phyloP scores from a whole-genome alignment of 1,140 invertebrate genomes.

The Campodea augens region DNA sequence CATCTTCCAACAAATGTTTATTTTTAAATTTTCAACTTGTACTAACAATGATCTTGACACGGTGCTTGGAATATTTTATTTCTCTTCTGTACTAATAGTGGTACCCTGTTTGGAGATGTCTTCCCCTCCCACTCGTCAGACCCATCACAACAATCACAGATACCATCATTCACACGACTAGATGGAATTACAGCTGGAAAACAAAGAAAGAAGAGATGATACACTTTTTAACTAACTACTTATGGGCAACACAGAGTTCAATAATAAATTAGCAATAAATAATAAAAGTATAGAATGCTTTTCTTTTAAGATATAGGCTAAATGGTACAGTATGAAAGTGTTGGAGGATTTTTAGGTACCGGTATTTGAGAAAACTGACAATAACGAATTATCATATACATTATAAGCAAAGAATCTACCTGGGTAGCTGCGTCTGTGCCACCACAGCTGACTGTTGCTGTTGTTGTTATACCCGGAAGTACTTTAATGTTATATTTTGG shows the following conservation, averaged over 20 bases:
- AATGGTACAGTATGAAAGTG: slow-evolving; percentile 5
- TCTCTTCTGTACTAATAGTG: no score
- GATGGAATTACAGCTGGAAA: slow-evolving; percentile 29
- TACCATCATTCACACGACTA: slow-evolving; percentile 72
- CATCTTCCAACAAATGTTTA: no score
- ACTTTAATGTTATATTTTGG: no score
- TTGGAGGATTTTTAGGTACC: slow-evolving; percentile 19
- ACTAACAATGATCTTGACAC: no score
- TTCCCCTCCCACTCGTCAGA: slow-evolving; percentile 44
- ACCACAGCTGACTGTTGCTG: no score
- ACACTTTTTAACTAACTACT: slow-evolving; percentile 4
- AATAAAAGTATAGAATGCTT: slow-evolving; percentile 1
- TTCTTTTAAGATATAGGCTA: slow-evolving; percentile 3
- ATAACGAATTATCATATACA: not conserved
- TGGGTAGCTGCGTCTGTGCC: no score
- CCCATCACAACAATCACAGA: slow-evolving; percentile 81
- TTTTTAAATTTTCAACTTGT: no score
- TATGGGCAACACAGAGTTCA: no score
- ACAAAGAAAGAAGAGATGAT: slow-evolving; percentile 3
- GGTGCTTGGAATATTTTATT: no score
- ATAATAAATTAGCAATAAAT: slow-evolving; percentile 5
- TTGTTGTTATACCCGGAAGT: no score
- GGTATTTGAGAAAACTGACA: slow-evolving; percentile 17
- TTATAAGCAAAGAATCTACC: no score
- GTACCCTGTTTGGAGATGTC: slow-evolving; percentile 9